Conservation (phyloP, 2,888 invertebrate species). For the Acronicta psi region DNA sequence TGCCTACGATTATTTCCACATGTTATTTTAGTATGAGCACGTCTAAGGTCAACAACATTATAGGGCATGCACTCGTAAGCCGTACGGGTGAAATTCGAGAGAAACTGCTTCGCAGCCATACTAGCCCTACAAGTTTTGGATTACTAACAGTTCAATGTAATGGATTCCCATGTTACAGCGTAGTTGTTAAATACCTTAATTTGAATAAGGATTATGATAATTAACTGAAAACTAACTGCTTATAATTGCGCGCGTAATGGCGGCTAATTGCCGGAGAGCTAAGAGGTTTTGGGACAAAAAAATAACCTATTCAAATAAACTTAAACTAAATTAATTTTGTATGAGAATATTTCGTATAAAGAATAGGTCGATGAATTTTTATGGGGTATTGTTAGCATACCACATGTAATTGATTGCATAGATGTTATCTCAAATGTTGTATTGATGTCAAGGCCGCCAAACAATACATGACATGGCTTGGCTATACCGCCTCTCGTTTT, state of each 20-base stretch:
- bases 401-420: slow-evolving; percentile 75
- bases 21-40: slow-evolving; percentile 51
- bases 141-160: slow-evolving; percentile 53
- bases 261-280: slow-evolving; percentile 51
- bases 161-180: slow-evolving; percentile 27
- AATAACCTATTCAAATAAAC: slow-evolving; percentile 19
- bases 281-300: slow-evolving; percentile 22
- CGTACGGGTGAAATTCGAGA: slow-evolving; percentile 55
- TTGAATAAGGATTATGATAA: slow-evolving; percentile 48
- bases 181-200: slow-evolving; percentile 37
- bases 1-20: slow-evolving; percentile 42
- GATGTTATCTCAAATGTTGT: slow-evolving; percentile 77
- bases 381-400: slow-evolving; percentile 77
- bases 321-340: slow-evolving; percentile 13
- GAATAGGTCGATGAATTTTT: slow-evolving; percentile 63
- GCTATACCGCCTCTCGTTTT: slow-evolving; percentile 68
- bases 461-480: slow-evolving; percentile 67
- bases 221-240: slow-evolving; percentile 44
- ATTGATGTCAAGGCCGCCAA: slow-evolving; percentile 82
- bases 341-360: slow-evolving; percentile 50
- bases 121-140: slow-evolving; percentile 50
- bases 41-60: slow-evolving; percentile 58
- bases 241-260: slow-evolving; percentile 24
- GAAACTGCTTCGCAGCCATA: slow-evolving; percentile 49
- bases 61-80: slow-evolving; percentile 55